Evolutionary conservation across 2,888 invertebrate species (phyloP), one percentile per base, ranked within the genome.

Genomic region (Calameuta pallipes): DNA sequence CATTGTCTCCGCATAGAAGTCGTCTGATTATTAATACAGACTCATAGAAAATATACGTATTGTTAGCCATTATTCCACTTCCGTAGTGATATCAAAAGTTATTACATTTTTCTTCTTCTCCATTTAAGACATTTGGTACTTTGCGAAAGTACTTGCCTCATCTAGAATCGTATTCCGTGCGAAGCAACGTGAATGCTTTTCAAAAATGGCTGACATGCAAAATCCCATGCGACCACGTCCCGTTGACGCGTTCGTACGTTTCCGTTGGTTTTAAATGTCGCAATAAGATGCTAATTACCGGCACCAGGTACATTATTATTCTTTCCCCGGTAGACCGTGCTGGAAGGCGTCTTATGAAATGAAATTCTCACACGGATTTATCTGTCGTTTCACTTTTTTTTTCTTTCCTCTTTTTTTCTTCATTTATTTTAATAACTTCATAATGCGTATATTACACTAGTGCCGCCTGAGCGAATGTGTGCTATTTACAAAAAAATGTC

Each of bases 331-430:
- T 15, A 73, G 73, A 77, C 69, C 77, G 56, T 56, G 56, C 56
- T 56, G 23, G 23, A 56, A 56, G 56, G 56, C 80, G 71, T 76
- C 71, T 71, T 34, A 86, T 85, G 89, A 91, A 91, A 91, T 90
- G 80, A 89, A 56, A 87, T 90, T 91, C 90, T 89, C 91, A 91
- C 90, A 90, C 87, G 82, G 15, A 15, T 35, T 78, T 36, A 36
- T 37, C 69, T 35, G 69, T 33, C 41, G 33, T 78, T 56, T 56
- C 68, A 69, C 74, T 71, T 35, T 71, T 69, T 69, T 30, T 33
- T 78, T 74, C 6, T 34, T 75, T 23, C 11, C 6, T 23, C 11
- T 11, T 68, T 56, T 68, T 77, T 76, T 34, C 35, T 71, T 76
- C 11, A 11, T 74, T 77, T 74, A 77, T 73, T 35, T 69, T 23